Evolutionary conservation across 1,140 invertebrate species (phyloP), one percentile per base, ranked within the genome.

Genomic region (Drosophila busckii): DNA sequence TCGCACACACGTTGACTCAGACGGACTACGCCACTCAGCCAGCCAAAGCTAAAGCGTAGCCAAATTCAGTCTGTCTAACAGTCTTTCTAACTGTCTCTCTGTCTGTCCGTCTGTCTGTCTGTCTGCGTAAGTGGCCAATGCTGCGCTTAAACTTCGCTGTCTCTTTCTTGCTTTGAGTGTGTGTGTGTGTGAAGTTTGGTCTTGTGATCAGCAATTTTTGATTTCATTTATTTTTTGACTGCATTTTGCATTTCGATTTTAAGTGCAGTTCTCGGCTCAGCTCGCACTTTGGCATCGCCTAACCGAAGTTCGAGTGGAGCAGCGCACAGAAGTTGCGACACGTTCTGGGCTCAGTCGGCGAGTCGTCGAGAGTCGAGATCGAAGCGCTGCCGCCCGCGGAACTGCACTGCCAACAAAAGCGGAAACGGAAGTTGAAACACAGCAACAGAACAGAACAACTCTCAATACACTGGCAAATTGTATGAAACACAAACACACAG

Each of bases 1-100:
- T 84, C 84, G 84, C 84, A 86, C n/a, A n/a, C 84, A 86, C 78
- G 84, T 75, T 82, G 75, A 80, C 56, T 60, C 49, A 60, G 49
- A 60, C 56, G 56, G 56, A 45, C 56, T 53, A 40, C 75, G 75
- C n/a, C n/a, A 70, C 64, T 80, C 75, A 56, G 71, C 56, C 55
- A 56, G 50, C 17, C 45, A 52, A 35, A n/a, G n/a, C n/a, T n/a
- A n/a, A n/a, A n/a, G n/a, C n/a, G n/a, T n/a, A n/a, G n/a, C n/a
- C 50, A 32, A 46, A 42, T 40, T 26, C 54, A 19, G 22, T 42
- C 34, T 44, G 56, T 50, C 19, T 56, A 25, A 61, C 17, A 28
- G 12, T 17, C 26, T n/a, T 42, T 53, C 40, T 34, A 38, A 55
- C 50, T 59, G 59, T 62, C 23, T 38, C 15, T 20, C 12, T 26